Evolutionary conservation across 2,888 invertebrate species (phyloP).

Genomic region (Tipula vernalis): DNA sequence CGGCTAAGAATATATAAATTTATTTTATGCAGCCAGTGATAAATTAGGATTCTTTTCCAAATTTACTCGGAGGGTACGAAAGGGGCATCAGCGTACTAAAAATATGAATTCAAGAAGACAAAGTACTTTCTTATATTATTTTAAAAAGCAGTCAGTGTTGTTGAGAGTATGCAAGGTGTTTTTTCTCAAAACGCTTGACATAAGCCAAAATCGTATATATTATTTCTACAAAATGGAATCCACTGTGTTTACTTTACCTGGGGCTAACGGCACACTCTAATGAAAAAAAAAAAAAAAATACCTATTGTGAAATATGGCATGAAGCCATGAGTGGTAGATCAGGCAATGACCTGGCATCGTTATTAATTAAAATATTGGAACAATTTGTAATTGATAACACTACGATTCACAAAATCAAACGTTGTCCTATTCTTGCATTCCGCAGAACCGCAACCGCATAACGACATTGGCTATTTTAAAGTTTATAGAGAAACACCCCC

Average conservation of each 20-base stretch:
- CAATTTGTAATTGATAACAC: conserved; percentile 11
- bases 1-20: conserved; percentile 5
- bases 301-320: conserved; percentile 11
- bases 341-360: conserved; percentile 15
- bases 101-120: background rate
- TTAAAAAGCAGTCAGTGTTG: too few relatives aligned
- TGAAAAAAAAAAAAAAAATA: background rate
- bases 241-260: too few relatives aligned
- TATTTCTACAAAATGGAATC: conserved; percentile 13
- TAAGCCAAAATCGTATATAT: conserved; percentile 13
- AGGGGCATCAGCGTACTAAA: background rate
- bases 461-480: conserved; percentile 15
- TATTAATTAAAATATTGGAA: conserved; percentile 15
- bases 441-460: conserved; percentile 16
- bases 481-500: conserved; percentile 11
- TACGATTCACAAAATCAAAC: conserved; percentile 13
- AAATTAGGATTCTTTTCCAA: conserved; percentile 12
- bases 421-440: conserved; percentile 17
- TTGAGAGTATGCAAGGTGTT: conserved; percentile 12
- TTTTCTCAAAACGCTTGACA: conserved; percentile 13
- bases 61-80: background rate
- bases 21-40: background rate
- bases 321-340: conserved; percentile 13
- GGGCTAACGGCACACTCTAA: too few relatives aligned
- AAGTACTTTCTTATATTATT: too few relatives aligned